phyloP scores from a whole-genome alignment of 2,888 invertebrate genomes.

The Cybosia mesomella region DNA sequence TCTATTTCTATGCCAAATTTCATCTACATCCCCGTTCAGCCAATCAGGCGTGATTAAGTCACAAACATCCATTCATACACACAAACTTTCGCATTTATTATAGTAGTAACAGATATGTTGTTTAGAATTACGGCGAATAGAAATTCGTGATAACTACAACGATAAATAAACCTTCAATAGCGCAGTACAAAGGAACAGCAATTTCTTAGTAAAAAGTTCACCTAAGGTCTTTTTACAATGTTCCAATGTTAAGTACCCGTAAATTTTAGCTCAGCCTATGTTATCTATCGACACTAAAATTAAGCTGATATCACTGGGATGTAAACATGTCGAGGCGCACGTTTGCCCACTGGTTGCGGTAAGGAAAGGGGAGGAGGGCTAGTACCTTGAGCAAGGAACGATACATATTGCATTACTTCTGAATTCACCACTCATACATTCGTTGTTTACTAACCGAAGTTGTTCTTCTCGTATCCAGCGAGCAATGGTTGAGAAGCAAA shows the following conservation, averaged over 20 bases:
- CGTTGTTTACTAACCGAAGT: background rate
- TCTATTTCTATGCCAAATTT: no score
- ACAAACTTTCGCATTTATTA: no score
- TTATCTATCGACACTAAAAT: slow-evolving; percentile 16
- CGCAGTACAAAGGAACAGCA: background rate
- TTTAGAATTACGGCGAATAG: background rate
- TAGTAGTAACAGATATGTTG: background rate
- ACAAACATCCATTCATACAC: no score
- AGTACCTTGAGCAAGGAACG: slow-evolving; percentile 15
- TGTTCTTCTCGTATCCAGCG: background rate
- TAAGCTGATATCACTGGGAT: slow-evolving; percentile 32
- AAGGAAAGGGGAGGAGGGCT: slow-evolving; percentile 11
- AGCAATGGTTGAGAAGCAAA: slow-evolving; percentile 27
- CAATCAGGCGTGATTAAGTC: background rate
- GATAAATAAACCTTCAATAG: background rate
- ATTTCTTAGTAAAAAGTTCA: background rate
- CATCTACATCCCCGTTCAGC: background rate
- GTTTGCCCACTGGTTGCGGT: slow-evolving; percentile 50
- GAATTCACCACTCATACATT: slow-evolving; percentile 18
- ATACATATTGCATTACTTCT: background rate
- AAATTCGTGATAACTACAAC: background rate
- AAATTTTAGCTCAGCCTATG: background rate
- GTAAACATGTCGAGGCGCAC: slow-evolving; percentile 61
- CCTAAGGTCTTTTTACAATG: background rate
- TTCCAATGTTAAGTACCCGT: background rate